phyloP scores from a whole-genome alignment of 2,113 vertebrate genomes.

The Plecotus auritus region DNA sequence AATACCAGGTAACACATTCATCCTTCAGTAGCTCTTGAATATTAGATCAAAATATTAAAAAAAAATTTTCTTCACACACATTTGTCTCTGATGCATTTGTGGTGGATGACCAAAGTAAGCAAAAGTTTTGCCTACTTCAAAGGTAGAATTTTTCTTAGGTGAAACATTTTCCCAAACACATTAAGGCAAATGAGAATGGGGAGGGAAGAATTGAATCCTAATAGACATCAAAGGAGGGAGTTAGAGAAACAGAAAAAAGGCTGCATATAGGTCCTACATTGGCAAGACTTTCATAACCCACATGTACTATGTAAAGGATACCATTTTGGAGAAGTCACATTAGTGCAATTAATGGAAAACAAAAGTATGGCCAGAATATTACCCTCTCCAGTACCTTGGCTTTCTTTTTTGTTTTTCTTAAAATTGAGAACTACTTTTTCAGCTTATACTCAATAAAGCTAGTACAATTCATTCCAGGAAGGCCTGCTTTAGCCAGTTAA shows the following conservation, averaged over 20 bases:
- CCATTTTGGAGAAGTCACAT: not conserved
- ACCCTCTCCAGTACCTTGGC: not conserved
- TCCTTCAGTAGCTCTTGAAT: not conserved
- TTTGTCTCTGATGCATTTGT: not conserved
- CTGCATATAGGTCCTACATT: not conserved
- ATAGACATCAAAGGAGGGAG: not conserved
- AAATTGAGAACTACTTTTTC: not conserved
- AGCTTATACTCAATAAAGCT: not conserved
- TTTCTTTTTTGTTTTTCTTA: not conserved
- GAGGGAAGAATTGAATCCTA: not conserved
- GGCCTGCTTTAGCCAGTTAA: not conserved
- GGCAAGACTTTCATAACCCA: not conserved
- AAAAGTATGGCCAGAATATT: not conserved
- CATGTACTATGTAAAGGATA: not conserved
- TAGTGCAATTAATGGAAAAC: not conserved
- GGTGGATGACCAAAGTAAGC: not conserved
- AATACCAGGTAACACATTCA: not conserved
- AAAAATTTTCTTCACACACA: not conserved
- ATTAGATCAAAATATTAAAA: not conserved
- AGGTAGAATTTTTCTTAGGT: not conserved
- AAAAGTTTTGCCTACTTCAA: not conserved
- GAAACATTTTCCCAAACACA: not conserved
- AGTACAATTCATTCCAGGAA: not conserved
- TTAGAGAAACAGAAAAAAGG: not conserved
- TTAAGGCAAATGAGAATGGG: not conserved